Evolutionary conservation across 1,140 invertebrate genomes (phyloP).

Genomic region (Panagrolaimus sp.): DNA sequence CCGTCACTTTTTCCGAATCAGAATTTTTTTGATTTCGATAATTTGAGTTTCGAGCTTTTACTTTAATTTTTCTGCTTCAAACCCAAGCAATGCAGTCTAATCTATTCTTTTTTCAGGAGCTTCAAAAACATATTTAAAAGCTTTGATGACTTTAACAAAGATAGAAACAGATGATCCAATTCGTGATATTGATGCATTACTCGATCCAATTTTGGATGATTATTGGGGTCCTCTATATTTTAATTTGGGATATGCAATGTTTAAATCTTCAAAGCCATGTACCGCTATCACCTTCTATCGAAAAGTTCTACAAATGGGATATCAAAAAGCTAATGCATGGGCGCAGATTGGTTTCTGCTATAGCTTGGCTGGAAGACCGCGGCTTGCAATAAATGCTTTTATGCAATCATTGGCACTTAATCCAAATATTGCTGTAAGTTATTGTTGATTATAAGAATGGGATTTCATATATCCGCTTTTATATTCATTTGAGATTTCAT

Average conservation of each 20-base stretch:
- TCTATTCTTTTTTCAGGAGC: neutral
- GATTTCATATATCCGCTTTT: too few species aligned
- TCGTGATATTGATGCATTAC: neutral
- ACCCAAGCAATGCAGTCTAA: too few species aligned
- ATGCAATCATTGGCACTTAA: neutral
- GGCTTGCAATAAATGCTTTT: neutral
- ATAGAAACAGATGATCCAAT: neutral
- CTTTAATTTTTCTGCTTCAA: too few species aligned
- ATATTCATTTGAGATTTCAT: too few species aligned
- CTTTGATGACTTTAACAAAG: neutral
- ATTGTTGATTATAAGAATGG: too few species aligned
- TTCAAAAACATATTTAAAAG: neutral
- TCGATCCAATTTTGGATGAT: neutral
- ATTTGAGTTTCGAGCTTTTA: too few species aligned
- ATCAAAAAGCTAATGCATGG: neutral
- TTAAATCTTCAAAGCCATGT: neutral
- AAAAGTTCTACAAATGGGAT: neutral
- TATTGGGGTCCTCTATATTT: neutral
- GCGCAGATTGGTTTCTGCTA: slow-evolving; percentile 5
- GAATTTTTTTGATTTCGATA: too few species aligned
- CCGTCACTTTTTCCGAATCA: too few species aligned
- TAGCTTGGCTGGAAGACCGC: neutral
- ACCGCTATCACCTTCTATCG: neutral
- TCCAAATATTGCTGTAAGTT: neutral
- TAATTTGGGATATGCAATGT: neutral